A percentile compares a stretch with the other conserved stretches of the same genome.
Evolutionary conservation across 2,113 vertebrate species (phyloP).

Genomic region (human (Homo sapiens)): DNA sequence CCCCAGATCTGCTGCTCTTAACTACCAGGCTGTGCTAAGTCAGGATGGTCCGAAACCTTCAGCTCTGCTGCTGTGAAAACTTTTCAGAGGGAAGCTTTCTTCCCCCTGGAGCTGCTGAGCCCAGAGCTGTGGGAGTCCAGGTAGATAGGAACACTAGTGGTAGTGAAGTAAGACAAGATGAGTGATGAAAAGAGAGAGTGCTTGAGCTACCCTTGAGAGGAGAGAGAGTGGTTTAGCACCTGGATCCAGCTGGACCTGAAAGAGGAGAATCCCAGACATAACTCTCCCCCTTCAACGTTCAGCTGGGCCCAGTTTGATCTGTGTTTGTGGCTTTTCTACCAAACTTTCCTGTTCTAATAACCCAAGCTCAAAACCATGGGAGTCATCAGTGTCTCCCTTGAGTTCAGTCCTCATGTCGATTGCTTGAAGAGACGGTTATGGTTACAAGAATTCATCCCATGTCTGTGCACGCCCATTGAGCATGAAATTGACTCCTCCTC

Average conservation of each 20-base stretch:
- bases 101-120: background rate
- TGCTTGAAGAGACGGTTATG: rapidly evolving
- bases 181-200: rapidly evolving
- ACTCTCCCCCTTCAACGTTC: rapidly evolving
- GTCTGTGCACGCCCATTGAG: no score
- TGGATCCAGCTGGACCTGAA: background rate
- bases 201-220: background rate
- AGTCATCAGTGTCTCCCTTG: rapidly evolving
- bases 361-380: background rate
- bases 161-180: background rate
- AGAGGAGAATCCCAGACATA: background rate
- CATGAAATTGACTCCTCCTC: rapidly evolving
- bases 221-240: background rate
- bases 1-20: background rate
- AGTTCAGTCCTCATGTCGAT: background rate
- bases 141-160: no score
- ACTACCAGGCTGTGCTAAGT: rapidly evolving
- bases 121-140: background rate
- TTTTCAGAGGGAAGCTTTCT: background rate
- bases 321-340: background rate
- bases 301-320: background rate
- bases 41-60: background rate
- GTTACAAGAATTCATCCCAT: rapidly evolving
- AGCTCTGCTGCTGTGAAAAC: background rate
- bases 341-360: background rate